These are phyloP conservation scores for Rhyacophila brunnea DNA, from an alignment of 1,140 invertebrate species.

Conservation along the genomic window DNA sequence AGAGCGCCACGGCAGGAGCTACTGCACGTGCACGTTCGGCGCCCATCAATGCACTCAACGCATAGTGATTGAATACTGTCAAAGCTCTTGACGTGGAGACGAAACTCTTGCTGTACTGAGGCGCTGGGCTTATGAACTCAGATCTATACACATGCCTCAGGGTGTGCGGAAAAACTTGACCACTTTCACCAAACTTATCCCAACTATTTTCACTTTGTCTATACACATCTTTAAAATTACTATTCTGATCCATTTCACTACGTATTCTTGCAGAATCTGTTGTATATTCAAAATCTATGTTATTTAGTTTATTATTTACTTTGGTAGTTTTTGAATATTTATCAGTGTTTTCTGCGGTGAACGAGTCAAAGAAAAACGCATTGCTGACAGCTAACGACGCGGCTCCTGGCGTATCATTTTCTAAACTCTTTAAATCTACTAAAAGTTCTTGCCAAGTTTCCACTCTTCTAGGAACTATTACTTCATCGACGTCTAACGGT, in stretches of 20 bases:
- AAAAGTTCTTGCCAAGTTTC: conserved; percentile 58
- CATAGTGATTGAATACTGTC: conserved; percentile 75
- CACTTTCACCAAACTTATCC: too few species aligned
- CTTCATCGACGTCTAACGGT: conserved; percentile 71
- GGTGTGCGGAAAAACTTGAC: conserved; percentile 40
- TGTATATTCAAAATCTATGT: background rate
- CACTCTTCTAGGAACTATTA: conserved; percentile 62
- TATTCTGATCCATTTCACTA: conserved; percentile 40
- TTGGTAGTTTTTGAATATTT: background rate
- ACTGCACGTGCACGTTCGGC: conserved; percentile 26
- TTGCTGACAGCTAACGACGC: conserved; percentile 66
- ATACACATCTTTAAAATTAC: too few species aligned
- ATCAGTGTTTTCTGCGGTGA: conserved; percentile 26
- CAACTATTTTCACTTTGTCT: too few species aligned
- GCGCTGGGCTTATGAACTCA: conserved; percentile 58
- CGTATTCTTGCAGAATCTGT: background rate
- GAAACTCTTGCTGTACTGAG: conserved; percentile 71
- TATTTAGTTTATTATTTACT: background rate
- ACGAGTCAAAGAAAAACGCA: conserved; percentile 62
- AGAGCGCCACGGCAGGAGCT: conserved; percentile 10
- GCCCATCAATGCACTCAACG: conserved; percentile 57
- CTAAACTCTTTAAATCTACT: conserved; percentile 39
- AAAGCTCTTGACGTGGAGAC: conserved; percentile 63
- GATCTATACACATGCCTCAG: conserved; percentile 53
- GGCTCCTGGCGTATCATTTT: conserved; percentile 48